Evolutionary conservation across 2,888 invertebrate species (phyloP).

Genomic region (Acleris sparsana): DNA sequence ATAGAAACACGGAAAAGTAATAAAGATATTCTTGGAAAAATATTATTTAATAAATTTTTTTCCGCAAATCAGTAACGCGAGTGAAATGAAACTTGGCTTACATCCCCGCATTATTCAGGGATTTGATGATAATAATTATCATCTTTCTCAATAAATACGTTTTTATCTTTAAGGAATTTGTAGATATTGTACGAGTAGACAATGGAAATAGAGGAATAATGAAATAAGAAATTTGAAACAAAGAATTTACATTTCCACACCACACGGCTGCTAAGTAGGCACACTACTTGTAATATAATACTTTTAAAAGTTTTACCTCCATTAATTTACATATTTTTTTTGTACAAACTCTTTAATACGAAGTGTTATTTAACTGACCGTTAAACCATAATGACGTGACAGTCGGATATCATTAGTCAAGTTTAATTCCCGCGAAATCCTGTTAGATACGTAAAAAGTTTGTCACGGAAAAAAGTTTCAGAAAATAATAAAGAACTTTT

Average conservation of each 20-base stretch:
- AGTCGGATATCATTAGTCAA: conserved; percentile 16
- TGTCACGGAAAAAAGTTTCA: conserved; percentile 3
- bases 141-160: background rate
- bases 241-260: too few species aligned
- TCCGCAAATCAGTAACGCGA: conserved; percentile 6
- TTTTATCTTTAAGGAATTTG: background rate
- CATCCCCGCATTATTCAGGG: background rate
- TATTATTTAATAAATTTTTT: conserved; percentile 20
- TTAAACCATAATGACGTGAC: conserved; percentile 11
- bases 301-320: too few species aligned
- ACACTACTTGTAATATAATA: too few species aligned
- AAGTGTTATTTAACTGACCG: conserved; percentile 6
- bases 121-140: background rate
- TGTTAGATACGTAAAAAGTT: conserved; percentile 8
- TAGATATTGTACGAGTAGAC: background rate
- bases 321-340: background rate
- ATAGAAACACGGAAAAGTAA: conserved; percentile 26
- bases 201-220: background rate
- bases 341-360: background rate
- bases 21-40: conserved; percentile 24
- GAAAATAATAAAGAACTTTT: conserved; percentile 1
- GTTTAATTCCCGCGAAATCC: conserved; percentile 6
- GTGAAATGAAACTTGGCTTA: conserved; percentile 24
- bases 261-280: too few species aligned
- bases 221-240: too few species aligned